These are phyloP conservation scores for Melopsittacus undulatus DNA, from an alignment of 2,797 vertebrate species.

Conservation along the genomic window DNA sequence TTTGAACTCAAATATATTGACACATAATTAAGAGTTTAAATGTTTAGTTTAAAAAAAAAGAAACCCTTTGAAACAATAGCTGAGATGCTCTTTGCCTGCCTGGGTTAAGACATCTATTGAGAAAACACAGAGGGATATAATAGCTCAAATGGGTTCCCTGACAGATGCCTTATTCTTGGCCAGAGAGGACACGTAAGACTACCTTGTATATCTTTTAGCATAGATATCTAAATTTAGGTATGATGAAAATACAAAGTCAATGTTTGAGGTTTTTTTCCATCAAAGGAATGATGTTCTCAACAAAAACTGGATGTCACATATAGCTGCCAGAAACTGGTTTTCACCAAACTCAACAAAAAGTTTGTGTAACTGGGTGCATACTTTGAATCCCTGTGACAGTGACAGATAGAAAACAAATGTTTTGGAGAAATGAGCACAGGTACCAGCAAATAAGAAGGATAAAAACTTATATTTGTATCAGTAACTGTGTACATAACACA, in stretches of 20 bases:
- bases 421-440: background rate
- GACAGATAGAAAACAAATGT: background rate
- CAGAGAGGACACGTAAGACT: background rate
- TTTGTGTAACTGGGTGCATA: background rate
- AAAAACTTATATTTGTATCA: background rate
- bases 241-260: background rate
- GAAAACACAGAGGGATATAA: background rate
- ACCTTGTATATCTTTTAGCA: background rate
- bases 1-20: background rate
- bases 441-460: background rate
- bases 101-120: background rate
- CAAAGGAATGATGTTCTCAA: background rate
- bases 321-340: background rate
- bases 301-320: background rate
- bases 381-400: background rate
- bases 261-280: background rate
- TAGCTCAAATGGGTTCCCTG: background rate
- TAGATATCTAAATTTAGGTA: background rate
- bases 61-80: background rate
- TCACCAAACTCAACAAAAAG: background rate
- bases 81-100: background rate
- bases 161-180: background rate
- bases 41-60: background rate
- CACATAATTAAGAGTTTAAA: background rate
- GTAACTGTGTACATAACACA: background rate